Evolutionary conservation across 2,888 invertebrate genomes (phyloP).

Genomic region (Chironomus riparius): DNA sequence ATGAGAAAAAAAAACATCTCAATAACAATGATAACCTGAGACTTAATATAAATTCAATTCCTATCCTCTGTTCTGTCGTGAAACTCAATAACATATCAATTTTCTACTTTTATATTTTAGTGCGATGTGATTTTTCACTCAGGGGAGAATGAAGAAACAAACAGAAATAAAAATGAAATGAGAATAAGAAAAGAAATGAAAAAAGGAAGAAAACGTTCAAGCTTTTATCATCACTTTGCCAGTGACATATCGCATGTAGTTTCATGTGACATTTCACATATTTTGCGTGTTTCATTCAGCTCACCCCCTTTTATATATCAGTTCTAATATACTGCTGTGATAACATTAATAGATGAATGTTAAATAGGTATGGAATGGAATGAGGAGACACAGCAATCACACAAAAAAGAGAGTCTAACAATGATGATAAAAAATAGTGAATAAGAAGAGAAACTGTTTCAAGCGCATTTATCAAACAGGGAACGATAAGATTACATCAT

Average conservation of each 20-base stretch:
- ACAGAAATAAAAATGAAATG: neutral
- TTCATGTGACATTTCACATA: neutral
- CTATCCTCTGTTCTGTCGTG: too few species aligned
- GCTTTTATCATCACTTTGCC: neutral
- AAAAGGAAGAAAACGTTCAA: neutral
- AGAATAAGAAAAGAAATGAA: neutral
- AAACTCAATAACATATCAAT: too few species aligned
- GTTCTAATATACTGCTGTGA: neutral
- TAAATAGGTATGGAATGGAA: too few species aligned
- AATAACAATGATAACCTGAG: too few species aligned
- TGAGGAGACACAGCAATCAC: too few species aligned
- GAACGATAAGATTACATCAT: too few species aligned
- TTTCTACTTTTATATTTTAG: too few species aligned
- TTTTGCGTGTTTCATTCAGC: neutral
- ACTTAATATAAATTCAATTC: too few species aligned
- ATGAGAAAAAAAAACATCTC: too few species aligned
- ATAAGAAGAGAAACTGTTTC: neutral
- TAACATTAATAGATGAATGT: neutral
- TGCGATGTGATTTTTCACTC: too few species aligned
- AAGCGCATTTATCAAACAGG: too few species aligned
- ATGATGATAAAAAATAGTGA: neutral
- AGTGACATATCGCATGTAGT: neutral
- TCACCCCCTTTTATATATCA: neutral
- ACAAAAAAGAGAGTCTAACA: neutral
- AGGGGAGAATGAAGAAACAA: too few species aligned